Evolutionary conservation across 1,140 invertebrate species (phyloP).

Genomic region (Bombus cullumanus): DNA sequence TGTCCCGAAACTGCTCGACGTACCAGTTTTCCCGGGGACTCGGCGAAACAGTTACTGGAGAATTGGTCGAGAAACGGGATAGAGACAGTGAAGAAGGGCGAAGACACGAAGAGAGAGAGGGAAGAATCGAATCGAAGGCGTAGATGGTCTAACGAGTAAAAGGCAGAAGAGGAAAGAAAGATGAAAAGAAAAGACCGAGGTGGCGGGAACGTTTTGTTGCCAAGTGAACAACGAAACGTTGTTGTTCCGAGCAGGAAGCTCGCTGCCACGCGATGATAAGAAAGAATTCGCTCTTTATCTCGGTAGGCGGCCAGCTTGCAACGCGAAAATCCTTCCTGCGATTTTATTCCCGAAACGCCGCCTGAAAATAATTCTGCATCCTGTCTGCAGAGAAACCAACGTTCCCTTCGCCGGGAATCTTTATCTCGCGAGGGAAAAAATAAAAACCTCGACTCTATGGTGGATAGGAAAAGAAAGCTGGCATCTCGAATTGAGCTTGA

Average conservation of each 20-base stretch:
- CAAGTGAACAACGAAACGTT: conserved; percentile 55
- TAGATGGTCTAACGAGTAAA: neutral
- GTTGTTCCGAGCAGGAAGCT: conserved; percentile 45
- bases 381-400: neutral
- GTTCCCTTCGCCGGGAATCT: neutral
- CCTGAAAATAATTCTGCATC: conserved; percentile 40
- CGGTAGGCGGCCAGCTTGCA: neutral
- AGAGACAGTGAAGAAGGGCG: no score
- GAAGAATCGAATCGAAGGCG: neutral
- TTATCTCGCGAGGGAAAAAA: neutral
- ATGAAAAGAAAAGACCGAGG: neutral
- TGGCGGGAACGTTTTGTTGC: conserved; percentile 42
- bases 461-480: neutral
- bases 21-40: conserved; percentile 51
- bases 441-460: neutral
- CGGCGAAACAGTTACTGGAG: conserved; percentile 33
- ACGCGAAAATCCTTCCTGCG: conserved; percentile 26
- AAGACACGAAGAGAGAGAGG: neutral
- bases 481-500: neutral
- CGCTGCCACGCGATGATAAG: conserved; percentile 61
- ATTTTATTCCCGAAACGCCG: conserved; percentile 24
- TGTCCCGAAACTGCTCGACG: conserved; percentile 43
- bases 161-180: neutral
- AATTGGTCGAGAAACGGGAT: conserved; percentile 21
- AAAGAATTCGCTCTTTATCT: conserved; percentile 64